A percentile compares a stretch with the other conserved stretches of the same genome.
Evolutionary conservation across 53 echinoderm and acorn worm genomes (phyloP).

Genomic region (Paracentrotus lividus): DNA sequence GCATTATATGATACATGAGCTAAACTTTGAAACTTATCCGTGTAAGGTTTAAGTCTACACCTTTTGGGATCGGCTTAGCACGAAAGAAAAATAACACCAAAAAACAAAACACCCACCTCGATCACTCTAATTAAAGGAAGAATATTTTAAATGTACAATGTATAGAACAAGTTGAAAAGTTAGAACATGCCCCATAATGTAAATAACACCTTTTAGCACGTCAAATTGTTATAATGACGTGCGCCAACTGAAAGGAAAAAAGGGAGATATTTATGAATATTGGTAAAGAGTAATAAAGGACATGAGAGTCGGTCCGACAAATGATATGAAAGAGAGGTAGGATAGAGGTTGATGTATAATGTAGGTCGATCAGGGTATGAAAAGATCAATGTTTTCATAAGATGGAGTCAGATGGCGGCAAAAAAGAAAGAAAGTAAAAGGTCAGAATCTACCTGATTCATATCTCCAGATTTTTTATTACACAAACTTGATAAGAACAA

Average conservation of each 20-base stretch:
- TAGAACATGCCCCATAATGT: background rate
- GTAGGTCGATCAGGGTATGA: background rate
- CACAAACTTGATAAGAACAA: background rate
- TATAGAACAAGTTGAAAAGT: background rate
- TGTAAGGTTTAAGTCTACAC: no score
- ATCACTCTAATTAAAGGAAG: no score
- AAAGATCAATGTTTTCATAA: slow-evolving; percentile 26
- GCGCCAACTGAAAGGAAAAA: background rate
- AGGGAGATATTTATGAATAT: background rate
- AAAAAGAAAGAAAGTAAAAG: slow-evolving; percentile 15
- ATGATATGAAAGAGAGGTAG: background rate
- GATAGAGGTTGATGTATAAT: background rate
- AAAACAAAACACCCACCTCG: no score
- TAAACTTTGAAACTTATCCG: no score
- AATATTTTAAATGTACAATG: no score
- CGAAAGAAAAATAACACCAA: no score
- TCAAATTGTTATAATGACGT: background rate
- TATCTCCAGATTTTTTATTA: background rate
- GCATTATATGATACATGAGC: no score
- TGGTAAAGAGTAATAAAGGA: background rate
- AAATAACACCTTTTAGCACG: slow-evolving; percentile 3
- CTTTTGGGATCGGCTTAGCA: no score
- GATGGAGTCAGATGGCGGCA: slow-evolving; percentile 14
- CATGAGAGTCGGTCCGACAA: background rate
- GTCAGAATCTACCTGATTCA: slow-evolving; percentile 19